Evolutionary conservation across 2,797 vertebrate species (phyloP).

Genomic region (Microctenopoma lineatum): DNA sequence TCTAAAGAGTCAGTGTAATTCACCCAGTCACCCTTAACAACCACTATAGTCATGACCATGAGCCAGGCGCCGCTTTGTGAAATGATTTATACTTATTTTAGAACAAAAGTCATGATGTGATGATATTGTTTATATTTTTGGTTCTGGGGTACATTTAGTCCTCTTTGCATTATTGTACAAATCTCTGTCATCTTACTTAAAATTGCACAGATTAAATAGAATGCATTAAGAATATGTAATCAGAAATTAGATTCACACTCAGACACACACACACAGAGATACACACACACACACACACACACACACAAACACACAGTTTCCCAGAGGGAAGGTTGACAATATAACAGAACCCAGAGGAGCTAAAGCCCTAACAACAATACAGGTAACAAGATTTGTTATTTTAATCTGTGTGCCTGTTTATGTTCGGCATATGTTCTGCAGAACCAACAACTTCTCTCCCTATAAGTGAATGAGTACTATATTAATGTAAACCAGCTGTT

Average conservation of each 20-base stretch:
- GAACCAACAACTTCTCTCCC: too few relatives aligned
- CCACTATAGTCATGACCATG: too few relatives aligned
- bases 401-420: too few relatives aligned
- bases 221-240: conserved; percentile 53
- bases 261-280: too few relatives aligned
- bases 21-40: not conserved
- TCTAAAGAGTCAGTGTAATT: not conserved
- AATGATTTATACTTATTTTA: not conserved
- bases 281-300: conserved; percentile 9
- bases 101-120: not conserved
- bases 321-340: conserved; percentile 36
- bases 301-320: not conserved
- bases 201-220: conserved; percentile 1
- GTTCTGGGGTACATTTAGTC: not conserved
- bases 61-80: not conserved
- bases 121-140: not conserved
- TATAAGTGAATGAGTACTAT: too few relatives aligned
- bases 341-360: conserved; percentile 6
- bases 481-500: too few relatives aligned
- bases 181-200: too few relatives aligned
- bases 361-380: conserved; percentile 11
- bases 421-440: too few relatives aligned
- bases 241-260: conserved; percentile 13
- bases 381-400: conserved; percentile 14
- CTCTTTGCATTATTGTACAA: conserved; percentile 14